phyloP scores from a whole-genome alignment of 2,888 invertebrate genomes.

The Muscina levida region DNA sequence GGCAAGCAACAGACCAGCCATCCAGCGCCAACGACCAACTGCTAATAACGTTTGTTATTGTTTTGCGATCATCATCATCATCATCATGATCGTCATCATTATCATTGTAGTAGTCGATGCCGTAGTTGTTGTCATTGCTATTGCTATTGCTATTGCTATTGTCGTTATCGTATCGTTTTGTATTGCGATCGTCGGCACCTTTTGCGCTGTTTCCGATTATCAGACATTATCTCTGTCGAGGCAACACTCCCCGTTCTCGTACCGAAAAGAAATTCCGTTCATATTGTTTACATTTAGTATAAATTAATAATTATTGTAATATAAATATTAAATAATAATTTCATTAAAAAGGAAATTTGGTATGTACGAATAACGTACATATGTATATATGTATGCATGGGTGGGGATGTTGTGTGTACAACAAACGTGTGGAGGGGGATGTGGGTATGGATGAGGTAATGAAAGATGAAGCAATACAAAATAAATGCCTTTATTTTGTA shows the following conservation, averaged over 20 bases:
- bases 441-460: too few species aligned
- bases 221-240: neutral
- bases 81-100: too few species aligned
- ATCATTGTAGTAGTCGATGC: too few species aligned
- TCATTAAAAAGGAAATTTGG: constrained; percentile 37
- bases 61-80: constrained; percentile 13
- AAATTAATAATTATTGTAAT: constrained; percentile 48
- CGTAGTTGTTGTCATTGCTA: too few species aligned
- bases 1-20: neutral
- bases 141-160: too few species aligned
- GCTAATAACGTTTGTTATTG: constrained; percentile 13
- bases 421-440: too few species aligned
- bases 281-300: constrained; percentile 51
- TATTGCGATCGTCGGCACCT: constrained; percentile 47
- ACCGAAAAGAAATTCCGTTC: too few species aligned
- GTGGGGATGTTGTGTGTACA: too few species aligned
- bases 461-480: too few species aligned
- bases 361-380: neutral
- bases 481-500: neutral
- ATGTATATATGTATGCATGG: neutral
- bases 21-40: constrained; percentile 21
- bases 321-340: constrained; percentile 59
- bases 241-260: too few species aligned
- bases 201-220: constrained; percentile 20
- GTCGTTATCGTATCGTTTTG: neutral